Evolutionary conservation across 2,113 vertebrate genomes (phyloP).

Genomic region (Periophthalmus modestus): DNA sequence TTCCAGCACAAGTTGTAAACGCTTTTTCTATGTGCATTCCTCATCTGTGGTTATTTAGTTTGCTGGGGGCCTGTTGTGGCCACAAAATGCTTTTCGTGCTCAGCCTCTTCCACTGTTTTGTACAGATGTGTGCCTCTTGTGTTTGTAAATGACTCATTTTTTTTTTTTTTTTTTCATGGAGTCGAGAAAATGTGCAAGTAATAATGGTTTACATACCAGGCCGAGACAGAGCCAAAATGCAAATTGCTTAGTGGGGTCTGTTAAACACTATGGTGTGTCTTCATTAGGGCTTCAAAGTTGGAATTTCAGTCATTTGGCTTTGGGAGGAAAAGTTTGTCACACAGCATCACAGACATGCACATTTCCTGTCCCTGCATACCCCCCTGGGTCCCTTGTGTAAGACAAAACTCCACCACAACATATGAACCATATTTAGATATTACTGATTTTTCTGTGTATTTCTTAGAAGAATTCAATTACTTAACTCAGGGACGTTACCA

Average conservation of each 20-base stretch:
- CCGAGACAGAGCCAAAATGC: slow-evolving; percentile 65
- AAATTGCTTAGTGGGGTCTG: slow-evolving; percentile 70
- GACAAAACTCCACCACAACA: slow-evolving; percentile 23
- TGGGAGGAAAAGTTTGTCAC: slow-evolving; percentile 56
- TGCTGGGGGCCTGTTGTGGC: slow-evolving; percentile 79
- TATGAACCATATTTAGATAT: slow-evolving; percentile 25
- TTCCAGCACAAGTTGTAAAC: slow-evolving; percentile 75
- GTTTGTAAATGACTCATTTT: slow-evolving; percentile 70
- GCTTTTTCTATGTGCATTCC: slow-evolving; percentile 77
- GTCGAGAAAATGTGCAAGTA: slow-evolving; percentile 75
- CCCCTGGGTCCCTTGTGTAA: slow-evolving; percentile 24
- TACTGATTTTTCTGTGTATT: slow-evolving; percentile 8
- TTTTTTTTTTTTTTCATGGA: slow-evolving; percentile 54
- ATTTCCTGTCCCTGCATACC: slow-evolving; percentile 39
- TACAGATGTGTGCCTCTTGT: slow-evolving; percentile 63
- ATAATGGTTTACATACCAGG: slow-evolving; percentile 74
- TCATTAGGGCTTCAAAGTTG: slow-evolving; percentile 78
- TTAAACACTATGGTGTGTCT: slow-evolving; percentile 74
- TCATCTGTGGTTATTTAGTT: slow-evolving; percentile 81
- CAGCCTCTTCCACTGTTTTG: slow-evolving; percentile 61
- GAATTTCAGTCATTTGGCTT: slow-evolving; percentile 70
- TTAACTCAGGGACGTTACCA: slow-evolving; percentile 1
- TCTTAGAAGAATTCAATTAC: slow-evolving; percentile 11
- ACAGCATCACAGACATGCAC: slow-evolving; percentile 44
- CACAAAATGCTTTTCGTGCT: slow-evolving; percentile 76